These are phyloP conservation scores for Oenanthe melanoleuca DNA, from an alignment of 2,113 vertebrate genomes.

Conservation along the genomic window DNA sequence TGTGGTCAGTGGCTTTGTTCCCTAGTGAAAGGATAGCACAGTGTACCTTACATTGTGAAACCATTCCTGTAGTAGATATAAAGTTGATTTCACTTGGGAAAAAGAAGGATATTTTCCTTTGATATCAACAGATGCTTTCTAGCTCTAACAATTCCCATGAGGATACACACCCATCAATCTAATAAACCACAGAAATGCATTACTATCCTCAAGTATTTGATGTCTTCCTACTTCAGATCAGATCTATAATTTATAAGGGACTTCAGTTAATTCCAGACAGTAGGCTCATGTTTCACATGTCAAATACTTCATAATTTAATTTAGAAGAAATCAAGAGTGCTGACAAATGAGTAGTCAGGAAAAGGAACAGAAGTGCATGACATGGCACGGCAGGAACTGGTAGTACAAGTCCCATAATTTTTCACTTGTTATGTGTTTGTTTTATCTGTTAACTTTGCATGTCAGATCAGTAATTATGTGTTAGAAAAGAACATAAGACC, in stretches of 20 bases:
- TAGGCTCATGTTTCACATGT: background rate
- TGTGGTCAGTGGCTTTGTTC: background rate
- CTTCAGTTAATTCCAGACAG: background rate
- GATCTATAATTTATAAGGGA: slow-evolving; percentile 20
- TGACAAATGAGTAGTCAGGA: background rate
- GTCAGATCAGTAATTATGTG: background rate
- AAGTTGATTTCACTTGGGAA: background rate
- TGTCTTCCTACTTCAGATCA: background rate
- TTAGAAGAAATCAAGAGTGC: background rate
- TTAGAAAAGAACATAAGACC: background rate
- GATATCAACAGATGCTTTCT: background rate
- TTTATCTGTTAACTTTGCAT: background rate
- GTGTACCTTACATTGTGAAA: background rate
- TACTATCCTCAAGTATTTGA: background rate
- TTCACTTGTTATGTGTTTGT: background rate
- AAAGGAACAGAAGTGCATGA: background rate
- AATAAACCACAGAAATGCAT: slow-evolving; percentile 1
- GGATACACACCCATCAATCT: background rate
- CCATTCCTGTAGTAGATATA: background rate
- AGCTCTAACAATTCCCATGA: background rate
- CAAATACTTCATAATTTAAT: background rate
- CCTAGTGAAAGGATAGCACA: background rate
- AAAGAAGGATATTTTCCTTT: background rate
- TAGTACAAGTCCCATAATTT: background rate
- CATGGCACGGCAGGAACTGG: background rate